These are phyloP conservation scores for Ecdyonurus torrentis DNA, from an alignment of 2,888 invertebrate species.

Conservation along the genomic window DNA sequence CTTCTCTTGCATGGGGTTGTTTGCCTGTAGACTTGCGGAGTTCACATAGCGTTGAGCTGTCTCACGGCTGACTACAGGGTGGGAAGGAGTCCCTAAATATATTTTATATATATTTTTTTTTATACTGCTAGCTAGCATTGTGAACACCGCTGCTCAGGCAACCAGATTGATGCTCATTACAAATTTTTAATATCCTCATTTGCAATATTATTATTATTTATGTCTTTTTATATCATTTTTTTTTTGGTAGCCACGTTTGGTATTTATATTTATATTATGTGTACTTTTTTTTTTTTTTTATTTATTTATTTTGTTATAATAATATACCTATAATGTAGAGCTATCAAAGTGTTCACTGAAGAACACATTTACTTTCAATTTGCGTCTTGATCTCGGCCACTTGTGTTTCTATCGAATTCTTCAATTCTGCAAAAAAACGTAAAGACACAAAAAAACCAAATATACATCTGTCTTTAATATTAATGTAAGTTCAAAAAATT, in stretches of 20 bases:
- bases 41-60: too few species aligned
- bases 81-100: too few species aligned
- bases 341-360: constrained; percentile 51
- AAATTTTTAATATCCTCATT: neutral
- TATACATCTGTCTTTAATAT: neutral
- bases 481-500: too few species aligned
- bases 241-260: neutral
- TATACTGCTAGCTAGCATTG: neutral
- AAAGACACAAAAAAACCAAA: constrained; percentile 6
- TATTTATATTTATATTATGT: neutral
- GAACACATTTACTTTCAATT: constrained; percentile 91
- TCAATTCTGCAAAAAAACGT: constrained; percentile 64
- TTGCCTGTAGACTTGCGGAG: neutral
- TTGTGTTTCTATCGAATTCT: constrained; percentile 94
- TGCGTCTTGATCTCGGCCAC: constrained; percentile 92
- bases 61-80: too few species aligned
- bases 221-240: neutral
- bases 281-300: neutral
- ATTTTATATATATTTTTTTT: too few species aligned
- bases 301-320: too few species aligned
- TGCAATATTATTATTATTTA: neutral
- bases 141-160: neutral
- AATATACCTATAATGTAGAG: neutral
- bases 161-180: neutral
- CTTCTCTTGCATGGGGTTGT: neutral